These are phyloP conservation scores for Myotis yumanensis DNA, from an alignment of 2,113 vertebrate genomes.

Conservation along the genomic window DNA sequence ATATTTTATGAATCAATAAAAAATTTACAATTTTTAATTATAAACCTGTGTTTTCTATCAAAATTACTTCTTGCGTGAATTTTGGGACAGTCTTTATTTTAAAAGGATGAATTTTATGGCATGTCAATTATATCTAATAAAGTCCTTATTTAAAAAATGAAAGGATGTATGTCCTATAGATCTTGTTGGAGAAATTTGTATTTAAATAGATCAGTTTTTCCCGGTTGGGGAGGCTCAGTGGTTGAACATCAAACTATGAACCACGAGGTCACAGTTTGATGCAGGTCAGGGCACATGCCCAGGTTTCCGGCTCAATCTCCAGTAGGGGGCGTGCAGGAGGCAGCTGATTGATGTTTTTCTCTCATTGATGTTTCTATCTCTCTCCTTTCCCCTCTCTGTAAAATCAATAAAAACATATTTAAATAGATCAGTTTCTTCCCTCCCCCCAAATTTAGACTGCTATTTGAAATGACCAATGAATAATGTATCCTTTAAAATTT, in stretches of 20 bases:
- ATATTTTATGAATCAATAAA: too few species aligned
- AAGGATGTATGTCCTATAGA: not conserved
- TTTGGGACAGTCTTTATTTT: not conserved
- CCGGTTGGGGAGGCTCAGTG: not conserved
- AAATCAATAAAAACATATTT: not conserved
- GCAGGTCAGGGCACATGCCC: not conserved
- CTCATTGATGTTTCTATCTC: not conserved
- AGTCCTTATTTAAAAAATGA: not conserved
- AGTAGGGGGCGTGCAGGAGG: not conserved
- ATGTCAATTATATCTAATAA: not conserved
- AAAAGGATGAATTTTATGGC: not conserved
- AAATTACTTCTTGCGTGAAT: too few species aligned
- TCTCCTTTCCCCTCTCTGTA: not conserved
- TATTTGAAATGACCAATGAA: constrained; percentile 29
- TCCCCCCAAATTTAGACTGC: not conserved
- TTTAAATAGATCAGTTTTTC: not conserved
- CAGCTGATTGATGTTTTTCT: not conserved
- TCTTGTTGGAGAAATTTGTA: not conserved
- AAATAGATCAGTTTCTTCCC: not conserved
- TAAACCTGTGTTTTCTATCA: too few species aligned
- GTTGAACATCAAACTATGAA: not conserved
- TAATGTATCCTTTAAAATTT: not conserved
- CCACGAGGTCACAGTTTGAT: not conserved
- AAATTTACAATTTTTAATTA: too few species aligned
- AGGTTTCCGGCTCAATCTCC: not conserved